A percentile compares a stretch with the other conserved stretches of the same genome.
phyloP scores from a whole-genome alignment of 1,140 invertebrate species.

The Drosophila bipectinata region DNA sequence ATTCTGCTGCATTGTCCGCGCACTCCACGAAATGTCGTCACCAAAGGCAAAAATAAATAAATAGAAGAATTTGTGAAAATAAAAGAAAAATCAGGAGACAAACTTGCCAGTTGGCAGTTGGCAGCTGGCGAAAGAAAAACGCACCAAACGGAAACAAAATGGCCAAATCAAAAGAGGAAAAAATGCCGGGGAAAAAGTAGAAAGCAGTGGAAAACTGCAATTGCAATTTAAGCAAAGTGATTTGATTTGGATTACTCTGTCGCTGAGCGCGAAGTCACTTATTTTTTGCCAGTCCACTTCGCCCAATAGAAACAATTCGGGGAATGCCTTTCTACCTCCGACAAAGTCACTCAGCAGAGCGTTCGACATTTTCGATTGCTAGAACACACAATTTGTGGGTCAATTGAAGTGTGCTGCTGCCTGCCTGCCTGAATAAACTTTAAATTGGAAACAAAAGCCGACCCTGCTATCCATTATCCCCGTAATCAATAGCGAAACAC shows the following conservation, averaged over 20 bases:
- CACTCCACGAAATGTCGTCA: slow-evolving; percentile 54
- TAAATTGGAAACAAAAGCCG: slow-evolving; percentile 24
- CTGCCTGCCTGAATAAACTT: slow-evolving; percentile 23
- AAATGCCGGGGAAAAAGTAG: not conserved
- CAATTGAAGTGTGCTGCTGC: slow-evolving; percentile 17
- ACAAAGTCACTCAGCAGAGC: slow-evolving; percentile 24
- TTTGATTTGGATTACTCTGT: slow-evolving; percentile 71
- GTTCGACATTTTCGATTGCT: slow-evolving; percentile 16
- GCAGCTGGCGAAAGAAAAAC: slow-evolving; percentile 14
- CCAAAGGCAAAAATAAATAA: slow-evolving; percentile 43
- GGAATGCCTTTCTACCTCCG: slow-evolving; percentile 53
- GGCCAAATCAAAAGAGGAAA: slow-evolving; percentile 21
- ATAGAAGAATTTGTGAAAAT: slow-evolving; percentile 28
- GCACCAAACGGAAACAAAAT: slow-evolving; percentile 30
- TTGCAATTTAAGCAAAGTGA: slow-evolving; percentile 70
- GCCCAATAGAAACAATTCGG: slow-evolving; percentile 49
- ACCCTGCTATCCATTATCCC: slow-evolving; percentile 7
- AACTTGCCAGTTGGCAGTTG: slow-evolving; percentile 50
- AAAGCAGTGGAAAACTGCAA: slow-evolving; percentile 48
- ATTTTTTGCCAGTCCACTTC: slow-evolving; percentile 32
- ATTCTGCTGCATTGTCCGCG: slow-evolving; percentile 47
- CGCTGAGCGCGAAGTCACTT: slow-evolving; percentile 40
- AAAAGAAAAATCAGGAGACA: slow-evolving; percentile 41
- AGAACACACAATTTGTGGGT: slow-evolving; percentile 31
- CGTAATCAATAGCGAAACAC: slow-evolving; percentile 28